Conservation (phyloP, 1,140 invertebrate genomes). For the Neomicropteryx cornuta region DNA sequence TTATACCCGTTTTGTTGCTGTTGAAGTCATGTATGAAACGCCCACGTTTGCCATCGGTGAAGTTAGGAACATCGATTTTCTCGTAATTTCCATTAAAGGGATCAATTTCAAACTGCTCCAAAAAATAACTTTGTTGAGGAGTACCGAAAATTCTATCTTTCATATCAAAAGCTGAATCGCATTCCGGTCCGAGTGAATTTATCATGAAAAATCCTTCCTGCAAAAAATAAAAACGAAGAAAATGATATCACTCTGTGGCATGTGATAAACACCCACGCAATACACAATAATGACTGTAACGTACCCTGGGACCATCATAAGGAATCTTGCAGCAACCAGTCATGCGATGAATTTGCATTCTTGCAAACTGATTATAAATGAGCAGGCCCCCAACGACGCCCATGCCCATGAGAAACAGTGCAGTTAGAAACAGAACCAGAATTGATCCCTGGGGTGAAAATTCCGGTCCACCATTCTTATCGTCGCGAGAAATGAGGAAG, state of each 20-base stretch:
- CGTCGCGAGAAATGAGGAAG: too few relatives aligned
- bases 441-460: too few relatives aligned
- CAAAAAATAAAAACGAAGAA: slow-evolving; percentile 20
- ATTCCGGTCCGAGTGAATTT: slow-evolving; percentile 21
- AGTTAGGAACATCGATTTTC: slow-evolving; percentile 70
- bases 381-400: slow-evolving; percentile 66
- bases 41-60: slow-evolving; percentile 61
- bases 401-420: slow-evolving; percentile 59
- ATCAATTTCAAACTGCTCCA: slow-evolving; percentile 53
- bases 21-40: slow-evolving; percentile 86
- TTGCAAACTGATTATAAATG: slow-evolving; percentile 64
- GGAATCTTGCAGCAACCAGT: slow-evolving; percentile 59
- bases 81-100: slow-evolving; percentile 54
- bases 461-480: too few relatives aligned
- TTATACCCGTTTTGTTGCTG: slow-evolving; percentile 60
- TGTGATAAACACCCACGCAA: background rate
- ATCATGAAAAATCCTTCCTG: slow-evolving; percentile 21
- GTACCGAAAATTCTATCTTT: background rate
- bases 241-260: background rate
- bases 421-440: slow-evolving; percentile 50
- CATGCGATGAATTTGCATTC: slow-evolving; percentile 46
- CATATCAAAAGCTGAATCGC: slow-evolving; percentile 15
- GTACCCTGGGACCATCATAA: slow-evolving; percentile 33
- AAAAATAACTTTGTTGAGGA: slow-evolving; percentile 20
- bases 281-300: background rate